Evolutionary conservation across 2,888 invertebrate genomes (phyloP).

Genomic region (Polymixis lichenea): DNA sequence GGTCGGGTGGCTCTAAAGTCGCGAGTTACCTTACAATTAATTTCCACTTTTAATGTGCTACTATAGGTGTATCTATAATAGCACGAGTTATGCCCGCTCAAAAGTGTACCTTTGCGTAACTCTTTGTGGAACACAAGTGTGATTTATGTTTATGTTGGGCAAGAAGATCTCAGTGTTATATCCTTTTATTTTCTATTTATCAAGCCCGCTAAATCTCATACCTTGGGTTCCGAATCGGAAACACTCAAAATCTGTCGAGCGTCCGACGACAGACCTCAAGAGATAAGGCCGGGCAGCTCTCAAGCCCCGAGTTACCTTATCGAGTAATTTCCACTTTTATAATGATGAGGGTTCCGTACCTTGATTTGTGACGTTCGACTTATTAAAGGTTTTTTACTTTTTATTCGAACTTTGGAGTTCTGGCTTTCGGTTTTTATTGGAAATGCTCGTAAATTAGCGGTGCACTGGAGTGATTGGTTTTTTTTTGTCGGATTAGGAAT

Average conservation of each 20-base stretch:
- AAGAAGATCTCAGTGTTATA: no score
- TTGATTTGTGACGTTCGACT: constrained; percentile 75
- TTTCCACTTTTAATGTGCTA: no score
- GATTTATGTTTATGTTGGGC: no score
- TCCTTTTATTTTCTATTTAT: no score
- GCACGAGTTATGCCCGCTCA: no score
- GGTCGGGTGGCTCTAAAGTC: constrained; percentile 61
- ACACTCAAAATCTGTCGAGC: constrained; percentile 51
- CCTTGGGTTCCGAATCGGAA: constrained; percentile 28
- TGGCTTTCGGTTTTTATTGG: constrained; percentile 46
- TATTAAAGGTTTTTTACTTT: constrained; percentile 59
- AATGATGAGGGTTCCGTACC: constrained; percentile 78
- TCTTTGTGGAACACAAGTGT: no score
- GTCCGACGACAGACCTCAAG: constrained; percentile 48
- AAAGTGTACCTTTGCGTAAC: no score
- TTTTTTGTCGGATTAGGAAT: constrained; percentile 40
- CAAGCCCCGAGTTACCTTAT: constrained; percentile 40
- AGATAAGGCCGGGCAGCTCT: constrained; percentile 65
- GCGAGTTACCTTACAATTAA: no score
- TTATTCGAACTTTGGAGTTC: constrained; percentile 40
- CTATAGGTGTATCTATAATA: no score
- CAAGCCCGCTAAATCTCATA: no score
- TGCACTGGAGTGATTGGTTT: constrained; percentile 41
- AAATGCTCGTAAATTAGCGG: constrained; percentile 59
- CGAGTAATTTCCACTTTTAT: constrained; percentile 74